Base-by-base conservation (phyloP, 2,888 invertebrate species). In the Nemotelus nigrinus region DNA sequence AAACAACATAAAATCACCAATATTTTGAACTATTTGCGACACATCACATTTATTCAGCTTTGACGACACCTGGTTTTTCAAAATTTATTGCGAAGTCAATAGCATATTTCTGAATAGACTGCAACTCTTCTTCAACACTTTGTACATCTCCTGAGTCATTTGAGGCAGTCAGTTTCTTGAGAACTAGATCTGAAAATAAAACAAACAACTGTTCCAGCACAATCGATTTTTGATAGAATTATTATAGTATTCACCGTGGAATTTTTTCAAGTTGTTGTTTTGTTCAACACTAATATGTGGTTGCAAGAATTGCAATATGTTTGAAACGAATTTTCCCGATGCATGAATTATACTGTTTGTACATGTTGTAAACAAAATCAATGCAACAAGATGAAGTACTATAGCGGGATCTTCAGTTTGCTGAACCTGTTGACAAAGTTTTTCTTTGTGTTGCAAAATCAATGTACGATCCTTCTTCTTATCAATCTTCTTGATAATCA, bases 241-340 rank as follows among this genome's bases (percentile, higher is more conserved):
- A 53, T n/a, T 25, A 47, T 39, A 63, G 41, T 10, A 3, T 50
- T 45, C n/a, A 96, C 96, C 96, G 89, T 97, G 94, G 86, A 93
- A 95, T 71, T 89, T 88, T 64, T 91, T 89, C 1, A 98, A 88
- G 77, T 90, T 87, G 1, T 89, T 85, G 84, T 90, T 90, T 78
- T 93, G 90, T 4, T 93, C 92, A 44, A 89, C 88, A 79, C 90
- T 90, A 71, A 98, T 86, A 82, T 92, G 91, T 43, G 90, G 88
- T 81, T 93, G 92, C 74, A 98, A 89, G 85, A 91, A 94, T 1
- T 89, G 84, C 65, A 98, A 89, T 81, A 98, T 90, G 39, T 92
- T 89, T 0, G 96, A 93, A 8, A 99, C 96, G 88, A 96, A 96
- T 85, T 96, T 92, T 0, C 99, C 99, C 45, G 98, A 97, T 10